Evolutionary conservation across 2,113 vertebrate species (phyloP), one percentile per base, ranked within the genome.

Genomic region (Synodontis membranacea): DNA sequence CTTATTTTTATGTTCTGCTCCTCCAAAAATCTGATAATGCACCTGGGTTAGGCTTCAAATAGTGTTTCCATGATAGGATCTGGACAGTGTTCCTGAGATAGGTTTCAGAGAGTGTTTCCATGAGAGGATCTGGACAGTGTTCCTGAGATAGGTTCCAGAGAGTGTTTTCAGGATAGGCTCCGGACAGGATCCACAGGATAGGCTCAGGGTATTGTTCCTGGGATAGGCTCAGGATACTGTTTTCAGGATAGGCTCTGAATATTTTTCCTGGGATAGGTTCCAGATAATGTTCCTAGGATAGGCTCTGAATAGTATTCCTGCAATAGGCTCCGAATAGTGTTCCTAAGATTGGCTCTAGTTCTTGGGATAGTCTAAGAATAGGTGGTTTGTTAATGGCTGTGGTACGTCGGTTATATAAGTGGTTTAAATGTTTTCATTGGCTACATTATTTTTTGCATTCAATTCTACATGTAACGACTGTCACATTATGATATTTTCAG

Each of bases 401-500:
- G 10, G 31, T 66, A 34, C 14, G 5, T 5, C 64, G 34, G 64
- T 72, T 42, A 42, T n/a, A 2, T n/a, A 75, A 14, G 5, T 46
- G 11, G 72, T 46, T 75, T 74, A 4, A 25, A 68, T 1, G 6
- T 4, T n/a, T 72, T 23, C 25, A 11, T 72, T 23, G 37, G 19
- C 15, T 37, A 68, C 19, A 17, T 39, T 48, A 17, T 12, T 17
- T 10, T 34, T 0, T 82, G 21, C 81, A 82, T 88, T 2, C 60
- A 54, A 42, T 21, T 56, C 68, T 54, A 34, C 19, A 37, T 54
- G 37, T 37, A 58, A 37, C 3, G 23, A 39, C 52, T 34, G 8
- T 37, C 25, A 42, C 25, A 80, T 58, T 80, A 52, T 76, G 54
- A 23, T 28, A 48, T 75, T 81, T 64, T 83, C 88, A 95, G 94